phyloP scores from a whole-genome alignment of 2,113 vertebrate genomes.

The Mixornis gularis region DNA sequence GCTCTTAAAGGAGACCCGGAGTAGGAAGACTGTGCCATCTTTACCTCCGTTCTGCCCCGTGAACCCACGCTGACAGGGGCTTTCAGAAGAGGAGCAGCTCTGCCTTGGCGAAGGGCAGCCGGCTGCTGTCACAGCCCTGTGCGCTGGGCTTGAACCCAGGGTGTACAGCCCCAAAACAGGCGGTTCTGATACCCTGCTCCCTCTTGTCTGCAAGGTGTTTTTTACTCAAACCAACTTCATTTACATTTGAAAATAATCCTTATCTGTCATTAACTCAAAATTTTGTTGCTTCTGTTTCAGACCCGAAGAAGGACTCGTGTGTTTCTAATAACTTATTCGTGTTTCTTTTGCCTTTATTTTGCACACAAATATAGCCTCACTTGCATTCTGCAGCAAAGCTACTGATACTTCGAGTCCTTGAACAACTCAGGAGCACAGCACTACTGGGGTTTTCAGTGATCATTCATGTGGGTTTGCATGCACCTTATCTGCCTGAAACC shows the following conservation, averaged over 20 bases:
- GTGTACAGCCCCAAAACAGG: accelerated
- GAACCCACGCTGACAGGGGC: not conserved
- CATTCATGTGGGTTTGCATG: not conserved
- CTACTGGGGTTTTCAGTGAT: not conserved
- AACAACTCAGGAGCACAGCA: not conserved
- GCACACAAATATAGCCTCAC: not conserved
- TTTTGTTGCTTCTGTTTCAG: not conserved
- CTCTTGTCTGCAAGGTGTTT: not conserved
- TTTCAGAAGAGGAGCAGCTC: not conserved
- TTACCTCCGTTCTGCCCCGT: no score
- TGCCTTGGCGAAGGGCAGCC: not conserved
- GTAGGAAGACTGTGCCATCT: not conserved
- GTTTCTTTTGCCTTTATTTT: not conserved
- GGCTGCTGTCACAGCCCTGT: accelerated
- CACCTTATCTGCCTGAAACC: not conserved
- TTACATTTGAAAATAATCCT: not conserved
- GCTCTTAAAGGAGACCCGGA: not conserved
- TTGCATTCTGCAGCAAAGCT: not conserved
- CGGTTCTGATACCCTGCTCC: not conserved
- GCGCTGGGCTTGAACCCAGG: accelerated
- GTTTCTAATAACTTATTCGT: not conserved
- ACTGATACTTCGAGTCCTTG: not conserved
- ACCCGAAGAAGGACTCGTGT: not conserved
- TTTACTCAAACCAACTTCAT: not conserved
- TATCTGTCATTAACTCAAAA: not conserved